Evolutionary conservation across 2,888 invertebrate genomes (phyloP).

Genomic region (Drosophila stalkeri): DNA sequence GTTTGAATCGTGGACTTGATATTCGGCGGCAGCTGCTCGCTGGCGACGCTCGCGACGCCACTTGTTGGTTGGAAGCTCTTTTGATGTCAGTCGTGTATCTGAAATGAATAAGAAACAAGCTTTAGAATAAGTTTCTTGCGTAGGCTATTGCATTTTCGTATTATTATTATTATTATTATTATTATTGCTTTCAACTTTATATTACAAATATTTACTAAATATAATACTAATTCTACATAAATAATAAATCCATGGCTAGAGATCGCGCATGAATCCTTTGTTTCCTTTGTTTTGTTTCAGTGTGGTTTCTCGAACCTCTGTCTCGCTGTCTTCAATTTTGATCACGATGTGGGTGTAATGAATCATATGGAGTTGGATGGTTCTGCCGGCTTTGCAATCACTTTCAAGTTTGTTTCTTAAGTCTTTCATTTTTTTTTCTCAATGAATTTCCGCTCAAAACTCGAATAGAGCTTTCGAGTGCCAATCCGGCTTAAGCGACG

Average conservation of each 20-base stretch:
- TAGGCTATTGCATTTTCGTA: constrained; percentile 7
- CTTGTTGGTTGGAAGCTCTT: constrained; percentile 89
- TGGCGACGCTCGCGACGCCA: constrained; percentile 90
- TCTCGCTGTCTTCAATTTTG: constrained; percentile 43
- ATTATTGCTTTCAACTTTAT: background rate
- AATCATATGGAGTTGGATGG: constrained; percentile 59
- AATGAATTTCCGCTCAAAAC: constrained; percentile 72
- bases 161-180: background rate
- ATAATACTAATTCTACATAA: constrained; percentile 40
- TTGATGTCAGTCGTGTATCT: constrained; percentile 85
- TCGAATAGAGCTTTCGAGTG: constrained; percentile 43
- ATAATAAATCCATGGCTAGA: constrained; percentile 29
- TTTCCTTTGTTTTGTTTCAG: constrained; percentile 39
- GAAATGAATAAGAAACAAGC: constrained; percentile 60
- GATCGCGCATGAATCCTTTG: constrained; percentile 29
- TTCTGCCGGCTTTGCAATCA: constrained; percentile 42
- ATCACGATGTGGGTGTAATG: constrained; percentile 70
- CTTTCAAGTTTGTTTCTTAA: constrained; percentile 75
- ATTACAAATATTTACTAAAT: background rate
- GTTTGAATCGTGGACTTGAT: constrained; percentile 70
- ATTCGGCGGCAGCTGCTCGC: constrained; percentile 85
- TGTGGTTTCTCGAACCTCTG: constrained; percentile 13
- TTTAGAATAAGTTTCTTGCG: constrained; percentile 35
- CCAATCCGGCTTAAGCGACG: constrained; percentile 12
- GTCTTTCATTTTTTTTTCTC: constrained; percentile 70